These are phyloP conservation scores for Chrysodeixis includens DNA, from an alignment of 2,888 invertebrate genomes.

Conservation along the genomic window DNA sequence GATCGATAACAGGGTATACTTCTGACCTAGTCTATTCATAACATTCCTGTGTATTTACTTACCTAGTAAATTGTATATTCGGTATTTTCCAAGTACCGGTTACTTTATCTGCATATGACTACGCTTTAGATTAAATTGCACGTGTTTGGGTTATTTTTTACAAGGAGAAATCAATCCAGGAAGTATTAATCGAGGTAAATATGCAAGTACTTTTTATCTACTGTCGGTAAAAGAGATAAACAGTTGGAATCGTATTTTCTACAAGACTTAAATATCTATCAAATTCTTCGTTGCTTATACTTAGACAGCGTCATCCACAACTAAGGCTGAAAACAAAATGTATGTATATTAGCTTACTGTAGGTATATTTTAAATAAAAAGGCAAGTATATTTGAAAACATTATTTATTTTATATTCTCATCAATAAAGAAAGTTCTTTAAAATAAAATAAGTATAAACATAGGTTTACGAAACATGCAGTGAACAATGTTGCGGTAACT, in stretches of 20 bases:
- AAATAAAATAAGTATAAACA: conserved; percentile 86
- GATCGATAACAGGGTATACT: conserved; percentile 50
- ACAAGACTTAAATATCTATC: not conserved
- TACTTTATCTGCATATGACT: not conserved
- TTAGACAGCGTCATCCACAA: not conserved
- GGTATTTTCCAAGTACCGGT: not conserved
- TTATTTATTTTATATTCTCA: conserved; percentile 87
- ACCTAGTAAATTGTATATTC: not conserved
- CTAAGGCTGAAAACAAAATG: too few relatives aligned
- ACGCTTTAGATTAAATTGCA: too few relatives aligned
- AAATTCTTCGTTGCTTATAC: not conserved
- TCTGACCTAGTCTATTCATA: conserved; percentile 45
- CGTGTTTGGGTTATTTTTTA: too few relatives aligned
- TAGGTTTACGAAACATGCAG: conserved; percentile 83
- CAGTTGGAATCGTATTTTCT: not conserved
- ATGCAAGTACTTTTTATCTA: not conserved
- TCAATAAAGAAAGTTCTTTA: conserved; percentile 88
- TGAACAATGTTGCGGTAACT: conserved; percentile 69
- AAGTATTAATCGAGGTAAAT: not conserved
- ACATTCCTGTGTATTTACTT: not conserved
- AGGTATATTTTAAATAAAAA: conserved; percentile 7
- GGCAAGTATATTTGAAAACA: conserved; percentile 83
- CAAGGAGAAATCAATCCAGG: not conserved
- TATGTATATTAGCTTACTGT: too few relatives aligned
- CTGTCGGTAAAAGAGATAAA: not conserved